phyloP scores from a whole-genome alignment of 2,888 invertebrate genomes.

The Chalcis sispes region DNA sequence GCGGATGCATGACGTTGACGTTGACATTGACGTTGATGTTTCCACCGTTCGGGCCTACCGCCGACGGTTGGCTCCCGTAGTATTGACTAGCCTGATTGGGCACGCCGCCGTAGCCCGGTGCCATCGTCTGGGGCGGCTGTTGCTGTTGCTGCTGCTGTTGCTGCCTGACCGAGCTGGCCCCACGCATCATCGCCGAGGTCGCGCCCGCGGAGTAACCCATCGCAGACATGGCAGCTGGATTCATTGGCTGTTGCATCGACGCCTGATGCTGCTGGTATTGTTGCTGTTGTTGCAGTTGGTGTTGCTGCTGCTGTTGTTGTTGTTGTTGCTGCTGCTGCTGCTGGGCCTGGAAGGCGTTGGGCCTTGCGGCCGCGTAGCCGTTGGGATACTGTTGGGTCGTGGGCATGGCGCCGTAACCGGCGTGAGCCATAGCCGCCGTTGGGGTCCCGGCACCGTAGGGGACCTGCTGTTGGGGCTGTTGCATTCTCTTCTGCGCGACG shows the following conservation, averaged over 20 bases:
- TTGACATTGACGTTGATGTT: slow-evolving; percentile 30
- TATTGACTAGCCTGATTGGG: slow-evolving; percentile 56
- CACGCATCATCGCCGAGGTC: slow-evolving; percentile 75
- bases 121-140: slow-evolving; percentile 64
- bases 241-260: slow-evolving; percentile 63
- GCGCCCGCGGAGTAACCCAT: slow-evolving; percentile 57
- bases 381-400: slow-evolving; percentile 47
- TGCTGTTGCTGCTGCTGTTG: slow-evolving; percentile 48
- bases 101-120: slow-evolving; percentile 31
- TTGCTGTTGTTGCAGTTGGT: slow-evolving; percentile 49
- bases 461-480: slow-evolving; percentile 63
- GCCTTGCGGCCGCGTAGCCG: slow-evolving; percentile 36
- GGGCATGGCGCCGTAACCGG: slow-evolving; percentile 38
- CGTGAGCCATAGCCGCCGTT: slow-evolving; percentile 76
- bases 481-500: slow-evolving; percentile 86
- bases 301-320: slow-evolving; percentile 67
- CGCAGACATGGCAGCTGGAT: slow-evolving; percentile 64
- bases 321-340: slow-evolving; percentile 71
- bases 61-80: slow-evolving; percentile 34
- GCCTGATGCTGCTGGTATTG: slow-evolving; percentile 45
- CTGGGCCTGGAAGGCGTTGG: slow-evolving; percentile 42
- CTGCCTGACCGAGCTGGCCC: slow-evolving; percentile 62
- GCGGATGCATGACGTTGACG: slow-evolving; percentile 39
- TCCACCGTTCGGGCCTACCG: not conserved
- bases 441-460: slow-evolving; percentile 73